These are phyloP conservation scores for Heterotilapia buettikoferi DNA, from an alignment of 2,113 vertebrate genomes.

Conservation along the genomic window DNA sequence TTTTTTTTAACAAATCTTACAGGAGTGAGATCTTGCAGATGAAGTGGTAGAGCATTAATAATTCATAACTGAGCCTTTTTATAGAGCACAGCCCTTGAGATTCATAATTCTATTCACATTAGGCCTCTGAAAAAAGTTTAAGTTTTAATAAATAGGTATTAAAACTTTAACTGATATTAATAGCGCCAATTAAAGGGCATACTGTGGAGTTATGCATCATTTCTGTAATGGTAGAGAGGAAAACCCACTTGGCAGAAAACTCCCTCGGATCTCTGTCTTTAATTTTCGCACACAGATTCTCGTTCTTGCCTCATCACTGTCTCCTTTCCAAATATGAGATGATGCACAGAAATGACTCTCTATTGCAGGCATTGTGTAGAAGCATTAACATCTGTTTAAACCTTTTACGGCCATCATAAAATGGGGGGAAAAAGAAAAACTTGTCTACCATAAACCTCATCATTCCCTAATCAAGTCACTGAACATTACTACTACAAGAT, in stretches of 20 bases:
- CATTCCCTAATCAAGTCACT: conserved; percentile 50
- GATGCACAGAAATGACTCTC: background rate
- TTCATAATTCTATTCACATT: conserved; percentile 72
- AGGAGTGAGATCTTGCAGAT: conserved; percentile 64
- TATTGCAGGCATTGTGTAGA: background rate
- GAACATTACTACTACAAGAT: conserved; percentile 32
- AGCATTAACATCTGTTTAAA: conserved; percentile 48
- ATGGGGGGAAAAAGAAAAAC: background rate
- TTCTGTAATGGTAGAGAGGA: conserved; percentile 47
- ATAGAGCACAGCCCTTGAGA: conserved; percentile 71
- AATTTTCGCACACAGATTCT: background rate
- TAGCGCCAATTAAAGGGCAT: conserved; percentile 69
- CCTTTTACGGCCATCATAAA: conserved; percentile 21
- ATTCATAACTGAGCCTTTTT: conserved; percentile 72
- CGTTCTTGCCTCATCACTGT: conserved; percentile 13
- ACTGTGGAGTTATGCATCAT: conserved; percentile 63
- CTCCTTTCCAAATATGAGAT: conserved; percentile 10
- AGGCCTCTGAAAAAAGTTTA: conserved; percentile 55
- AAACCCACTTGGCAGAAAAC: conserved; percentile 38
- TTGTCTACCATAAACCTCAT: conserved; percentile 45
- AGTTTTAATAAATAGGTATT: conserved; percentile 76
- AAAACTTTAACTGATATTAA: conserved; percentile 79
- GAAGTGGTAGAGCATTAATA: conserved; percentile 71
- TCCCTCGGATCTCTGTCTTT: background rate
- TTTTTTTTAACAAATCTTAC: conserved; percentile 65